Base-by-base conservation (phyloP, 2,113 vertebrate species). In the Proterorhinus semilunaris region DNA sequence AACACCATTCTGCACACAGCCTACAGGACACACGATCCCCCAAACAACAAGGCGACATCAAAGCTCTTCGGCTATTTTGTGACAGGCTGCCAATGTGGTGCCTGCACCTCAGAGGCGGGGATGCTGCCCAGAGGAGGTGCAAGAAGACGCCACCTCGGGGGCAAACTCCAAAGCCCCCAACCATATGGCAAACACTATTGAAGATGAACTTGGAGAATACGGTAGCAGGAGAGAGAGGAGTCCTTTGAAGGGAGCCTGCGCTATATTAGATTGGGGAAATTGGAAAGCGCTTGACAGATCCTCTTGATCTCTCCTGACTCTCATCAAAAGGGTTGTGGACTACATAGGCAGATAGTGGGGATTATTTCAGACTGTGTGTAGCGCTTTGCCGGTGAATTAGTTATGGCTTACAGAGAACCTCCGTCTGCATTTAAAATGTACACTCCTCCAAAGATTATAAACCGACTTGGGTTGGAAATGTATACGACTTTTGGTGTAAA, bases 291-390 rank as follows among this genome's bases (percentile, higher is more conserved):
- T 91, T 90, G 90, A 90, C 88, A 87, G 88, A 88, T 89, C 75
- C 90, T 84, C 89, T 92, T 93, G 89, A 93, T 92, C 90, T 92
- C 86, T 73, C 79, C 80, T 87, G 91, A 91, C 90, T 91, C 91
- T 91, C 88, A 92, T 92, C 91, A 92, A 88, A 90, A 17, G 52
- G 90, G 84, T 86, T 90, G 65, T 73, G 79, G 80, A 88, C 86
- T 87, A 83, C 78, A 84, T 79, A 71, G 82, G 75, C 81, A 88
- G 90, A 91, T 88, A 84, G 81, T 13, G 8, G 52, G 87, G 90
- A 92, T 92, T 92, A 91, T 87, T 90, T 80, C 74, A 69, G 83
- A 89, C 89, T 88, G 87, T 92, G 89, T 90, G 88, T 79, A 74
- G 84, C 9, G 86, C 90, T 91, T 91, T 91, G 82, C 87, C 81